phyloP scores from a whole-genome alignment of 2,888 invertebrate genomes.

The Lepidonotus clava region DNA sequence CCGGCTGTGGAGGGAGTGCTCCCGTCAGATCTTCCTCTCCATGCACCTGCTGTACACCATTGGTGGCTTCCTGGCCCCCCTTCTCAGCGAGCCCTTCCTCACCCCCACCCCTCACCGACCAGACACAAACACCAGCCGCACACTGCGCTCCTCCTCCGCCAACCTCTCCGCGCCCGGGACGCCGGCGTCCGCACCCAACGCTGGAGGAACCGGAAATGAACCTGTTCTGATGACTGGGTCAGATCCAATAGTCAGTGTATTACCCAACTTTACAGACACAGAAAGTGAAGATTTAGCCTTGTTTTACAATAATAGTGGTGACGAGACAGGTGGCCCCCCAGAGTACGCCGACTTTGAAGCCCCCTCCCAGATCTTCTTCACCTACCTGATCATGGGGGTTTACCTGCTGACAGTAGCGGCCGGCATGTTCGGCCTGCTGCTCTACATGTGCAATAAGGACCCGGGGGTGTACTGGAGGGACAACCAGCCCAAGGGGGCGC shows the following conservation, averaged over 20 bases:
- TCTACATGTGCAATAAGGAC: conserved; percentile 1
- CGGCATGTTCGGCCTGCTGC: not conserved
- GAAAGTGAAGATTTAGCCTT: too few species aligned
- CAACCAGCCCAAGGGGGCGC: not conserved
- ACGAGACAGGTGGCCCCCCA: not conserved
- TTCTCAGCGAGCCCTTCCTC: conserved; percentile 40
- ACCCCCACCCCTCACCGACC: not conserved
- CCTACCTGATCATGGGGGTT: conserved; percentile 36
- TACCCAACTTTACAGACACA: not conserved
- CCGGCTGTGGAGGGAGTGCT: conserved; percentile 35
- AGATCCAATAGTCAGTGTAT: not conserved
- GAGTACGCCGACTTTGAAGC: not conserved
- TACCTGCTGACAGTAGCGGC: conserved; percentile 37
- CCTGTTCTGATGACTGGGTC: not conserved
- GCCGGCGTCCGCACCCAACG: not conserved
- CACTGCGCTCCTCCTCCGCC: too few species aligned
- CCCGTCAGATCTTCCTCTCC: conserved; percentile 38
- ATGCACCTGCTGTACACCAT: conserved; percentile 54
- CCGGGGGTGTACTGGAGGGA: not conserved
- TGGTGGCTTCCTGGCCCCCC: conserved; percentile 49
- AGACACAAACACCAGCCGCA: not conserved
- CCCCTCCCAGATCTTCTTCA: conserved; percentile 4
- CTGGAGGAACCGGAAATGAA: not conserved
- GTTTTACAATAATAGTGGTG: too few species aligned
- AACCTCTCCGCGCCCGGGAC: not conserved